These are phyloP conservation scores for Eulithis prunata DNA, from an alignment of 2,888 invertebrate genomes.

Conservation along the genomic window DNA sequence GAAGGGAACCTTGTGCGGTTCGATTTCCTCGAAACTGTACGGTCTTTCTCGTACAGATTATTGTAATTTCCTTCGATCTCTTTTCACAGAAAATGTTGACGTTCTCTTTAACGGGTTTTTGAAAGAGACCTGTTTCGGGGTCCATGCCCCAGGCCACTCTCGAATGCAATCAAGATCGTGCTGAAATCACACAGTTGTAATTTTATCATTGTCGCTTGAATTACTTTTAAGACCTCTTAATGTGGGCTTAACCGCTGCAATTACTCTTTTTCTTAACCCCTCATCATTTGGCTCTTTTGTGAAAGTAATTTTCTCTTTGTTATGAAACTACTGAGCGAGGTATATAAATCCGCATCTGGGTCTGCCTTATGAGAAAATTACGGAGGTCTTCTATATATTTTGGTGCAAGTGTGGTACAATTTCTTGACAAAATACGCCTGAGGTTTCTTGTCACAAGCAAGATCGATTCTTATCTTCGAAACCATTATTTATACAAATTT, in stretches of 20 bases:
- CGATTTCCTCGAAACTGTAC: slow-evolving; percentile 65
- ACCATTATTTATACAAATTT: slow-evolving; percentile 17
- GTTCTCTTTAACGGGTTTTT: slow-evolving; percentile 43
- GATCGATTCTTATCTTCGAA: slow-evolving; percentile 4
- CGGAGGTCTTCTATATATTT: background rate
- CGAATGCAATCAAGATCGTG: slow-evolving; percentile 52
- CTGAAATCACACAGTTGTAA: slow-evolving; percentile 56
- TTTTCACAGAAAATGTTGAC: slow-evolving; percentile 54
- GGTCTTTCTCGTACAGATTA: slow-evolving; percentile 61
- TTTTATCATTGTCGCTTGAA: slow-evolving; percentile 51
- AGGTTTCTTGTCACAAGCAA: background rate
- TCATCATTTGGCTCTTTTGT: slow-evolving; percentile 28
- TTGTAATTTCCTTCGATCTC: slow-evolving; percentile 54
- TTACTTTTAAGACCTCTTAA: slow-evolving; percentile 44
- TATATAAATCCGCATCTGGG: slow-evolving; percentile 5
- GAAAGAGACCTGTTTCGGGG: slow-evolving; percentile 52
- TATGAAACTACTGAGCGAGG: slow-evolving; percentile 22
- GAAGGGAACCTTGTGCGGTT: slow-evolving; percentile 64
- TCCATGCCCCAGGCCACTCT: slow-evolving; percentile 47
- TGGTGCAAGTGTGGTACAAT: background rate
- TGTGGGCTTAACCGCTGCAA: slow-evolving; percentile 43
- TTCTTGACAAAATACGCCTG: background rate
- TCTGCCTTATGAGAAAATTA: slow-evolving; percentile 20
- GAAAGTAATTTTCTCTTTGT: slow-evolving; percentile 31
- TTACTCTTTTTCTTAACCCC: slow-evolving; percentile 43